These are phyloP conservation scores for Cepaea hortensis DNA, from an alignment of 2,888 invertebrate genomes.

Conservation along the genomic window DNA sequence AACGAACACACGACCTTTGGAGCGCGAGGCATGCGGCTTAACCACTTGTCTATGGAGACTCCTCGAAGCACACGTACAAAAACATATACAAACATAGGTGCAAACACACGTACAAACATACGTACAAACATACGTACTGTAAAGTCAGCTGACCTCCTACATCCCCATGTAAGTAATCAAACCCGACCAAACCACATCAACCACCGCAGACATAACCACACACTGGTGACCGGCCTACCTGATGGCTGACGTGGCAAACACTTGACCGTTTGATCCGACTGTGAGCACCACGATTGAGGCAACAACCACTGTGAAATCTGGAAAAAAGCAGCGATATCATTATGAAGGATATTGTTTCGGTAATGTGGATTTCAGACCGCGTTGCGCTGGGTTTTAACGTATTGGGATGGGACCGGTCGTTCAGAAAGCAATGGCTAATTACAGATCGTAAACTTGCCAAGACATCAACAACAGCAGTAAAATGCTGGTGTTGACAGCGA, in stretches of 20 bases:
- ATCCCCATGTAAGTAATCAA: not conserved
- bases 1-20: too few relatives aligned
- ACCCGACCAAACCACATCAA: not conserved
- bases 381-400: too few relatives aligned
- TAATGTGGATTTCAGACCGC: too few relatives aligned
- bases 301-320: slow-evolving; percentile 72
- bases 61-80: not conserved
- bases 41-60: too few relatives aligned
- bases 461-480: too few relatives aligned
- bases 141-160: not conserved
- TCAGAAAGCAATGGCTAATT: too few relatives aligned
- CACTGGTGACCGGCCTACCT: slow-evolving; percentile 67
- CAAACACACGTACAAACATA: not conserved
- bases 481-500: too few relatives aligned
- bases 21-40: too few relatives aligned
- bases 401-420: too few relatives aligned
- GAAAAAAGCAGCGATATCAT: not conserved
- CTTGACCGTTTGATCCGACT: slow-evolving; percentile 89
- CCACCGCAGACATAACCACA: not conserved
- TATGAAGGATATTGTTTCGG: too few relatives aligned
- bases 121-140: not conserved
- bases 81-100: not conserved
- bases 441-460: too few relatives aligned
- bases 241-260: slow-evolving; percentile 90
- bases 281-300: slow-evolving; percentile 87